phyloP scores from a whole-genome alignment of 2,113 vertebrate genomes.

The Osmerus mordax region DNA sequence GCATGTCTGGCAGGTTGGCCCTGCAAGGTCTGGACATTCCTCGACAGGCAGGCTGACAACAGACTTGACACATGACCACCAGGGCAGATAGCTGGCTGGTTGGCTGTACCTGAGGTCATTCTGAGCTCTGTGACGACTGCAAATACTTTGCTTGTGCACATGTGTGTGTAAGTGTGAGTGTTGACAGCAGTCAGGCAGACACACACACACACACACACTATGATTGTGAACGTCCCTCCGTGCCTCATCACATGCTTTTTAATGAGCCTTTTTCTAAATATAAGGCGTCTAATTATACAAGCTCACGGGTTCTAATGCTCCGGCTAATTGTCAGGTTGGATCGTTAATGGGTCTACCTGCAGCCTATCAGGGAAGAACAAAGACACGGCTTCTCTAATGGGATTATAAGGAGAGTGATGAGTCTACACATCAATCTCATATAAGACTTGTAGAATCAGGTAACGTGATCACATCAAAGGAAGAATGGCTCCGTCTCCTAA shows the following conservation, averaged over 20 bases:
- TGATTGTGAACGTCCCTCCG: not conserved
- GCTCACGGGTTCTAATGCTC: not conserved
- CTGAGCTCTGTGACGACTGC: not conserved
- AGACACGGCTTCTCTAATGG: not conserved
- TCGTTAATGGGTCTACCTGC: conserved; percentile 26
- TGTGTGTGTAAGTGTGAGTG: not conserved
- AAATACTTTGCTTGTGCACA: not conserved
- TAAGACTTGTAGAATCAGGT: not conserved
- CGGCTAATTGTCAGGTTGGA: not conserved
- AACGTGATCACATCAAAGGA: too few species aligned
- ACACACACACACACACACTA: not conserved
- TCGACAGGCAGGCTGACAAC: too few species aligned
- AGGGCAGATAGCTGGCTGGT: too few species aligned
- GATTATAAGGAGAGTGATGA: not conserved
- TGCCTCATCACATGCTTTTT: not conserved
- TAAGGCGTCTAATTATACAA: conserved; percentile 5
- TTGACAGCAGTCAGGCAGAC: not conserved
- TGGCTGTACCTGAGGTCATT: conserved; percentile 3
- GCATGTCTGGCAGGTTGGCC: too few species aligned
- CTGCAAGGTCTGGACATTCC: too few species aligned
- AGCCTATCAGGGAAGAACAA: not conserved
- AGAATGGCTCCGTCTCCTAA: too few species aligned
- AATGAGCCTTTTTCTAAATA: conserved; percentile 3
- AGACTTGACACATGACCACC: too few species aligned
- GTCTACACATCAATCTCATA: not conserved